A percentile compares a stretch with the other conserved stretches of the same genome.
Conservation (phyloP, 2,888 invertebrate species). For the Escarpia spicata region DNA sequence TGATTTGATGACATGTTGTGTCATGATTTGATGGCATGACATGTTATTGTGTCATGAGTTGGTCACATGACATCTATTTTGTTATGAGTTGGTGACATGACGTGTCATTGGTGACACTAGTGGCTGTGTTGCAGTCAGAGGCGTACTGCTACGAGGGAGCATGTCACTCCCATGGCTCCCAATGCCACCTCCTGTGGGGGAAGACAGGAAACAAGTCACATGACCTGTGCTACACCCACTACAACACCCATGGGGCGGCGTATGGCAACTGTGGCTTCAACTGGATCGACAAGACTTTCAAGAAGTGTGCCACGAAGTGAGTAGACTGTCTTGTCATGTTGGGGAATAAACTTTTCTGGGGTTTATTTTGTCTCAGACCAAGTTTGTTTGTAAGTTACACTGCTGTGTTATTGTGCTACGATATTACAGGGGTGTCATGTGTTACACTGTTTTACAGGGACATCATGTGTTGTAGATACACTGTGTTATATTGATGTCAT, state of each 20-base stretch:
- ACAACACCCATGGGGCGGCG: constrained; percentile 64
- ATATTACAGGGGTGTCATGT: no score
- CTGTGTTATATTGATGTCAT: neutral
- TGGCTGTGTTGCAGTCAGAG: constrained; percentile 57
- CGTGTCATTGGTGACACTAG: neutral
- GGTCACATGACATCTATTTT: neutral
- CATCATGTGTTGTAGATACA: no score
- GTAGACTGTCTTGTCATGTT: constrained; percentile 53
- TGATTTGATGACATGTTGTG: no score
- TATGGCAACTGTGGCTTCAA: constrained; percentile 96
- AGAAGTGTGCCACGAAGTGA: constrained; percentile 77
- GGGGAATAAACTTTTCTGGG: no score
- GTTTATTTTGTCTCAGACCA: no score
- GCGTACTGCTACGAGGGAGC: constrained; percentile 91
- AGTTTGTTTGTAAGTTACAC: no score
- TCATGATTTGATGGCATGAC: no score
- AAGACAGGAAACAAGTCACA: constrained; percentile 58
- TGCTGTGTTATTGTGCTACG: no score
- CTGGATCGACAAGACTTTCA: constrained; percentile 77
- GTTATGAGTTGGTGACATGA: neutral
- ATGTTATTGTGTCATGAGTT: no score
- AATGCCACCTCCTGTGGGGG: constrained; percentile 94
- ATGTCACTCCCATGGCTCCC: constrained; percentile 88
- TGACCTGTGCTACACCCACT: constrained; percentile 57
- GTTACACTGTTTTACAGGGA: neutral